Conservation (phyloP, 2,113 vertebrate genomes). For the Genyomyrus donnyi region DNA sequence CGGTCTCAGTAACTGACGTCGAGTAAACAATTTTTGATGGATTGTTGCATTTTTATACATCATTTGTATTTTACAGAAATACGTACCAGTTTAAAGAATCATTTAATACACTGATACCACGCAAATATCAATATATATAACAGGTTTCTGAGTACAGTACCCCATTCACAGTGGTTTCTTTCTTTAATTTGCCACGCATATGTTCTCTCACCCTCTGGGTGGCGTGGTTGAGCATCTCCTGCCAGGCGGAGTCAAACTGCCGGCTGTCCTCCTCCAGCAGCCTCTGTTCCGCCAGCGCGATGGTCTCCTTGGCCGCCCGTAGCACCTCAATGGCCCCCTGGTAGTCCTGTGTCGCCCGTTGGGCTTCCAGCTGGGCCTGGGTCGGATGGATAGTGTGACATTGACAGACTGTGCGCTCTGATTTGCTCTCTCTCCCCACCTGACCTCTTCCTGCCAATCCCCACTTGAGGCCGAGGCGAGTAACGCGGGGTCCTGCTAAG, state of each 20-base stretch:
- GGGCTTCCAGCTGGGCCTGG: slow-evolving; percentile 87
- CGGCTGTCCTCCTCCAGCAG: slow-evolving; percentile 88
- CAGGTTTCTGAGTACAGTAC: background rate
- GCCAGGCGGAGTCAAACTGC: slow-evolving; percentile 96
- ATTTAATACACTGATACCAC: background rate
- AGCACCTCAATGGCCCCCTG: slow-evolving; percentile 90
- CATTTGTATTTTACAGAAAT: background rate
- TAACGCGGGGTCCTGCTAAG: background rate
- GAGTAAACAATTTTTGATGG: background rate
- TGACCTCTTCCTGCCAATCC: background rate
- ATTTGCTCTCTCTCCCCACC: background rate
- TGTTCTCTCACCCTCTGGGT: slow-evolving; percentile 75
- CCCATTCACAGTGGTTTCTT: background rate
- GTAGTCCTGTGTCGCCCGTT: slow-evolving; percentile 90
- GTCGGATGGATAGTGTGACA: background rate
- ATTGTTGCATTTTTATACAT: background rate
- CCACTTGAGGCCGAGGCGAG: background rate
- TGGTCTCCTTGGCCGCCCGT: slow-evolving; percentile 90
- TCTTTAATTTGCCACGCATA: background rate
- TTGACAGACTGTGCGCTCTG: background rate
- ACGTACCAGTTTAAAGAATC: background rate
- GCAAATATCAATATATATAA: background rate
- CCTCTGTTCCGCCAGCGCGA: slow-evolving; percentile 83
- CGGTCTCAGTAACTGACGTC: background rate
- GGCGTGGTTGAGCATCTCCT: slow-evolving; percentile 97